Evolutionary conservation across 92 coral and sea anemone genomes (phyloP), one percentile per base, ranked within the genome.

Genomic region (Meandrina meandrites): DNA sequence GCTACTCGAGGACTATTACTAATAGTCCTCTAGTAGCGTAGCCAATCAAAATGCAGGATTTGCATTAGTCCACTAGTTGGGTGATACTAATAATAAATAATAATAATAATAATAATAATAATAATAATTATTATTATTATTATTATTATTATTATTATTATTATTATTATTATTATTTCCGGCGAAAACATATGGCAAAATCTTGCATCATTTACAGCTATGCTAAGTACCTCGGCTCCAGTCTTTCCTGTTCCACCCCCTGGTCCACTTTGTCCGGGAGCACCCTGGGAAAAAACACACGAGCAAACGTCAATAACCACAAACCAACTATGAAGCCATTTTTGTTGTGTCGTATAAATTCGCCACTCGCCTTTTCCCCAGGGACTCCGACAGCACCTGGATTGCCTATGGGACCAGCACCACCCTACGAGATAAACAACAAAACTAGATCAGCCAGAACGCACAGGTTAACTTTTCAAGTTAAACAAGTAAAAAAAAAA

Each of bases 381-480:
- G 69, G 69, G 69, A 24, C 69, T 0, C 85, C 85, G 10, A 45
- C 62, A 30, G 9, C 74, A 24, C 85, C 85, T 45, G 56, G 76
- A 6, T 16, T 12, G 13, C 85, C 85, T 27, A 28, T 66, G 22
- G 85, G 85, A 1, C 85, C 85, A 27, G 45, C 15, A 47, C 32
- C 77, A 5, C 85, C 85, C 85, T 81, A 34, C 17, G 28, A 62
- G 47, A 15, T 22, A 22, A 2, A 22, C n/a, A 13, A 45, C 47
- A 16, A 27, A 14, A 45, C 8, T 22, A 31, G 24, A 22, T 62
- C 10, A 62, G 0, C 9, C 30, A 62, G 28, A n/a, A 15, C 12
- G 31, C 69, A 7, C 31, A 27, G 8, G n/a, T 57, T 4, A 53
- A 17, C 27, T 21, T 8, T 13, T 32, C 35, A 57, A 57, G 64